These are phyloP conservation scores for Xylophagus ater DNA, from an alignment of 2,888 invertebrate species.

Conservation along the genomic window DNA sequence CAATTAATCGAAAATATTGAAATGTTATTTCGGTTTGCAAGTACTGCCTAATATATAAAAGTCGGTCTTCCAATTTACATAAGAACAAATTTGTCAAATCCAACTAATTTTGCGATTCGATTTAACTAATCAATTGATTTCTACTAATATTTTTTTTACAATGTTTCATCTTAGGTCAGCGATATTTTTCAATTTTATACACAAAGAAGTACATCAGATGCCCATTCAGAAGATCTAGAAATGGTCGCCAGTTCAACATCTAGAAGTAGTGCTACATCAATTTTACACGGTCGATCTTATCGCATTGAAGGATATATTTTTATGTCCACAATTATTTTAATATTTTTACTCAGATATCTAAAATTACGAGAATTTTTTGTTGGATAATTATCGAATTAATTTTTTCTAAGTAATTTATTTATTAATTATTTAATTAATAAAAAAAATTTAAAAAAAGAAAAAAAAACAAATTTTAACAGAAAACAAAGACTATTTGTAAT, in stretches of 20 bases:
- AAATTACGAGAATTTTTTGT: constrained; percentile 20
- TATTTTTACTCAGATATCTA: constrained; percentile 19
- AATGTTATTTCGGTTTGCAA: too few relatives aligned
- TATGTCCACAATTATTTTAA: constrained; percentile 11
- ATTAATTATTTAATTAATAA: too few relatives aligned
- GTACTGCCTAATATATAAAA: too few relatives aligned
- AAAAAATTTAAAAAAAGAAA: too few relatives aligned
- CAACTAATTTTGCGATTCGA: neutral
- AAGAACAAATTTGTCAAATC: neutral
- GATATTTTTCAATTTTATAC: constrained; percentile 63
- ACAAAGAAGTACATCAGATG: constrained; percentile 39
- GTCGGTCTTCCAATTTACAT: neutral
- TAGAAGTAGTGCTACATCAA: constrained; percentile 30
- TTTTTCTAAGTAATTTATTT: too few relatives aligned
- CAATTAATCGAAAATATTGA: too few relatives aligned
- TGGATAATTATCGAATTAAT: too few relatives aligned
- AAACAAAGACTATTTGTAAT: too few relatives aligned
- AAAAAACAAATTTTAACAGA: too few relatives aligned
- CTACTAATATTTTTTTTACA: constrained; percentile 4
- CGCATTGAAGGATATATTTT: too few relatives aligned
- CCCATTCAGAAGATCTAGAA: constrained; percentile 38
- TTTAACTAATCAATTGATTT: too few relatives aligned
- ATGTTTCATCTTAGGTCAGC: constrained; percentile 45
- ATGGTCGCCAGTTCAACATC: constrained; percentile 40
- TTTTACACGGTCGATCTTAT: too few relatives aligned